Percentiles rank a stretch among this genome's conserved stretches.
These are phyloP conservation scores for Dryoscopus gambensis DNA, from an alignment of 2,113 vertebrate species.

Conservation along the genomic window DNA sequence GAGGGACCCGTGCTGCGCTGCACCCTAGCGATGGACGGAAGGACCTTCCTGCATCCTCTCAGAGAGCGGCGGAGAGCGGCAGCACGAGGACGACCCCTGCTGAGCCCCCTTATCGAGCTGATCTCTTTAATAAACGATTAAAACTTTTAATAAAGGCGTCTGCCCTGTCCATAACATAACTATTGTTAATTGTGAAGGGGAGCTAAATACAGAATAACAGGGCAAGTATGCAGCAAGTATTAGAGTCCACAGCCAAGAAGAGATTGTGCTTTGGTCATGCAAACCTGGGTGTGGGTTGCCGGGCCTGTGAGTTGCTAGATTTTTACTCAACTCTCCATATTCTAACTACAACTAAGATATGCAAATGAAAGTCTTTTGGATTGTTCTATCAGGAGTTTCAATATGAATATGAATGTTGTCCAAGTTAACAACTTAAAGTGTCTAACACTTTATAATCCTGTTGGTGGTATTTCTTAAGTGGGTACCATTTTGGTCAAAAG, in stretches of 20 bases:
- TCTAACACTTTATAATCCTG: background rate
- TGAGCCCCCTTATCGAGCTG: too few species aligned
- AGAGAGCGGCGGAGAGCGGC: too few species aligned
- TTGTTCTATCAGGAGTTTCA: background rate
- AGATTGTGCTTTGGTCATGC: background rate
- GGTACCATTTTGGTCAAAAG: background rate
- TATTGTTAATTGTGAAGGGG: background rate
- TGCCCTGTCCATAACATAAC: too few species aligned
- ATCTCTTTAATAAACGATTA: too few species aligned
- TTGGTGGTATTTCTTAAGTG: background rate
- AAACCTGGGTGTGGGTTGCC: background rate
- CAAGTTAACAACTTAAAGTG: too few species aligned
- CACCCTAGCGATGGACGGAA: too few species aligned
- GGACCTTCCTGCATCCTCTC: too few species aligned
- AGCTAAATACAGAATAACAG: background rate
- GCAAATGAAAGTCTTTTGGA: background rate
- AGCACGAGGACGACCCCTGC: too few species aligned
- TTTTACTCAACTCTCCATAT: background rate
- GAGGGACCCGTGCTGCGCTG: too few species aligned
- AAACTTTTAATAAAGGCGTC: too few species aligned
- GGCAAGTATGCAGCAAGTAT: background rate
- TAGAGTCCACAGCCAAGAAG: background rate
- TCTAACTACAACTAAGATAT: background rate
- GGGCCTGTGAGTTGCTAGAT: rapidly evolving
- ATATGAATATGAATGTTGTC: background rate